Evolutionary conservation across 2,888 invertebrate species (phyloP).

Genomic region (Sesia bembeciformis): DNA sequence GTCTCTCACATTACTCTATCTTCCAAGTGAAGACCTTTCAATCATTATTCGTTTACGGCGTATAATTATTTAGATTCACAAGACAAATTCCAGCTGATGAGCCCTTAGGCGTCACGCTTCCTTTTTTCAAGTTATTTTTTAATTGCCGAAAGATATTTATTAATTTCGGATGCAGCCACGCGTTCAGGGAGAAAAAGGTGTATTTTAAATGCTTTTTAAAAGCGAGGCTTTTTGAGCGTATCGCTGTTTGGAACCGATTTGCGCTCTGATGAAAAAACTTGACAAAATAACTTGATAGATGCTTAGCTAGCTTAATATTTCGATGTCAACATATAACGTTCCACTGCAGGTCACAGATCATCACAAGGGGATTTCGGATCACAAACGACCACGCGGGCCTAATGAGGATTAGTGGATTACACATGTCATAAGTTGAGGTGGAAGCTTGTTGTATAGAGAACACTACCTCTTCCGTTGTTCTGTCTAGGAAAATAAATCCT

Average conservation of each 20-base stretch:
- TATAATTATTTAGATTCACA: constrained; percentile 67
- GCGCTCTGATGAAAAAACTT: neutral
- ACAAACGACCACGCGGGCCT: no score
- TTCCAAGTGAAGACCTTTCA: constrained; percentile 56
- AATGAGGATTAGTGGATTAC: no score
- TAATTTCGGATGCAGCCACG: constrained; percentile 15
- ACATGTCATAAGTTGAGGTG: no score
- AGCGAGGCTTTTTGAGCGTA: neutral
- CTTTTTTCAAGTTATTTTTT: constrained; percentile 34
- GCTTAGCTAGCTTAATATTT: no score
- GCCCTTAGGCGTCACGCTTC: constrained; percentile 39
- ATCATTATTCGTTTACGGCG: constrained; percentile 57
- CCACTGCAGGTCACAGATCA: no score
- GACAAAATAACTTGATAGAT: no score
- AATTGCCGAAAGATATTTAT: constrained; percentile 56
- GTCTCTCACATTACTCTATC: neutral
- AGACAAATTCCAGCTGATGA: constrained; percentile 37
- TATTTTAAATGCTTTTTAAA: neutral
- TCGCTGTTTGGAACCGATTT: neutral
- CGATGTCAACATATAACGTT: no score
- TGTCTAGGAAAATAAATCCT: no score
- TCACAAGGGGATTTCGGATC: no score
- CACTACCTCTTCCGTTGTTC: no score
- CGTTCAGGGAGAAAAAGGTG: neutral
- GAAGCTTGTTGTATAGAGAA: no score